Conservation (phyloP, 2,797 vertebrate genomes). For the Semotilus atromaculatus region DNA sequence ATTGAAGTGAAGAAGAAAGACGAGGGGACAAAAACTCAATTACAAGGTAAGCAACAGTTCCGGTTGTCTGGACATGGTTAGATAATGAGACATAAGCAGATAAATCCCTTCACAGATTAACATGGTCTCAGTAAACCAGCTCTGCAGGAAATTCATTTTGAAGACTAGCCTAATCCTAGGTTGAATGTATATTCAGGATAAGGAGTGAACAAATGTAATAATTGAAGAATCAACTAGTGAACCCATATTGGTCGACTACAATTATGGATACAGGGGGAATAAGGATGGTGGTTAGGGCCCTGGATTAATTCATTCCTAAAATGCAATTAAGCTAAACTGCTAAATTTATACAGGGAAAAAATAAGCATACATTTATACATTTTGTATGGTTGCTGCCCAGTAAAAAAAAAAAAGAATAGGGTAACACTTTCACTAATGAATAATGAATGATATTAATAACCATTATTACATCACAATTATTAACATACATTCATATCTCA, state of each 20-base stretch:
- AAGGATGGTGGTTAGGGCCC: not conserved
- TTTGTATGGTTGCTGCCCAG: not conserved
- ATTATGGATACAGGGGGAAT: not conserved
- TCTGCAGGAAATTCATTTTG: conserved; percentile 20
- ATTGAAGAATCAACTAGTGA: conserved; percentile 4
- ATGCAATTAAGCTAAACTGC: not conserved
- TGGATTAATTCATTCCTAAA: not conserved
- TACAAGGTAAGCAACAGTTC: conserved; percentile 46
- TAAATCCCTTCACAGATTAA: conserved; percentile 41
- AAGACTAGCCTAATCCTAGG: conserved; percentile 16
- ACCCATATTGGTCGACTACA: not conserved
- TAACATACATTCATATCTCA: too few species aligned
- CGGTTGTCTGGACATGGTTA: conserved; percentile 31
- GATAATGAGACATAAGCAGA: conserved; percentile 33
- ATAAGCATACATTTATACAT: not conserved
- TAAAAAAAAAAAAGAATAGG: not conserved
- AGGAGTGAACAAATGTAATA: conserved; percentile 14
- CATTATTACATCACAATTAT: not conserved
- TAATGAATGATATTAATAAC: not conserved
- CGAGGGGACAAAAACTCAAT: conserved; percentile 46
- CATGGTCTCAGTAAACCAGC: conserved; percentile 14
- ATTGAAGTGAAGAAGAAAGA: conserved; percentile 39
- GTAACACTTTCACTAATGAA: not conserved
- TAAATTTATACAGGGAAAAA: too few species aligned
- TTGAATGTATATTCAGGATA: conserved; percentile 8